These are phyloP conservation scores for Morone chrysops DNA, from an alignment of 2,113 vertebrate genomes.

Conservation along the genomic window DNA sequence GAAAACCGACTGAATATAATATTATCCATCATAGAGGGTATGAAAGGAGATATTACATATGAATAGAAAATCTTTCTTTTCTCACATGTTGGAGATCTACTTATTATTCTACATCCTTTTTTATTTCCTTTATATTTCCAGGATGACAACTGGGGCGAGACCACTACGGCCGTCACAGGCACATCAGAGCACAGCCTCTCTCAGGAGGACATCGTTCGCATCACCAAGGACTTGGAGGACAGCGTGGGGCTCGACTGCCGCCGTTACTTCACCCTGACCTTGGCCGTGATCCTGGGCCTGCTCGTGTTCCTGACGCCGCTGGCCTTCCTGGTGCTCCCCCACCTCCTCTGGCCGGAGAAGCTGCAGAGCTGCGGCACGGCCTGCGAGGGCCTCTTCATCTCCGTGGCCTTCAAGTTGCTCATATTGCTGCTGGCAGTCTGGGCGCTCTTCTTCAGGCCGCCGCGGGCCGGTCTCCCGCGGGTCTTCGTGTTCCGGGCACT, in stretches of 20 bases:
- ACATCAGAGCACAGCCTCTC: slow-evolving; percentile 98
- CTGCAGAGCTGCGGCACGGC: slow-evolving; percentile 92
- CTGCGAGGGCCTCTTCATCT: slow-evolving; percentile 97
- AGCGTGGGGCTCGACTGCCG: slow-evolving; percentile 90
- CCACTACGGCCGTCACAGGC: slow-evolving; percentile 95
- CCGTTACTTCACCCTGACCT: slow-evolving; percentile 88
- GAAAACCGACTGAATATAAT: too few relatives aligned
- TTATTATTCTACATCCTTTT: too few relatives aligned
- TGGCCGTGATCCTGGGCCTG: slow-evolving; percentile 88
- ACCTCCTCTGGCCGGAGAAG: slow-evolving; percentile 91
- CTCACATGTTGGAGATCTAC: not conserved
- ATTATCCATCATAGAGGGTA: too few relatives aligned
- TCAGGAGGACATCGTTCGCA: slow-evolving; percentile 95
- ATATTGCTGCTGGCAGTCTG: slow-evolving; percentile 95
- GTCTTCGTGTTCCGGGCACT: slow-evolving; percentile 92
- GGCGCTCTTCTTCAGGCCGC: slow-evolving; percentile 93
- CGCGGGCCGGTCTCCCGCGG: slow-evolving; percentile 89
- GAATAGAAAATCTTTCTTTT: too few relatives aligned
- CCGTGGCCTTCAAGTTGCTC: slow-evolving; percentile 95
- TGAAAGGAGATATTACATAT: too few relatives aligned
- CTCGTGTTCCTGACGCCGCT: slow-evolving; percentile 94
- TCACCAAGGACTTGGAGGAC: slow-evolving; percentile 93
- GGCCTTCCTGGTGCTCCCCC: slow-evolving; percentile 94
- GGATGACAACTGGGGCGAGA: slow-evolving; percentile 99
- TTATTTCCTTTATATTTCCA: slow-evolving; percentile 60